These are phyloP conservation scores for Drosophila virilis DNA, from an alignment of 1,140 invertebrate species.

Conservation along the genomic window DNA sequence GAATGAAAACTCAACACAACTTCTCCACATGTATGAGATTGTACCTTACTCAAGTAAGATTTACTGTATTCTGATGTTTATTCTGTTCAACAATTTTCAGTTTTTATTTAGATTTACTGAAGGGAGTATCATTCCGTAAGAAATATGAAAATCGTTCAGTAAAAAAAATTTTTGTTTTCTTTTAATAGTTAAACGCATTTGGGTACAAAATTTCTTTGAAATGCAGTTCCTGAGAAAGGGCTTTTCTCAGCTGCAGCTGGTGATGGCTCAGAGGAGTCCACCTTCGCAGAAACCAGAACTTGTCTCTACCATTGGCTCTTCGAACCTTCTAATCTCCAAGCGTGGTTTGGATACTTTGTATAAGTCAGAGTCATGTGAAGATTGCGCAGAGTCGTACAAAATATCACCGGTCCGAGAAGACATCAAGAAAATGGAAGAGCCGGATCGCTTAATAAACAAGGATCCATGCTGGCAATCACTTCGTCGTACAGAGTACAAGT, in stretches of 20 bases:
- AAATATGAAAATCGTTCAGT: constrained; percentile 31
- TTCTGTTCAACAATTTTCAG: background rate
- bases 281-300: background rate
- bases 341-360: constrained; percentile 27
- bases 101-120: constrained; percentile 6
- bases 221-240: constrained; percentile 11
- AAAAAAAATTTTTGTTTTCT: background rate
- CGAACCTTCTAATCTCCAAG: background rate
- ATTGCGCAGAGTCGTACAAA: constrained; percentile 19
- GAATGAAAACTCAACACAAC: too few species aligned
- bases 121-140: background rate
- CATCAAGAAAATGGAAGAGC: constrained; percentile 1
- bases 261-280: background rate
- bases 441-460: constrained; percentile 7
- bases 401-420: background rate
- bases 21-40: too few species aligned
- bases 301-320: too few species aligned
- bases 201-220: background rate
- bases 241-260: background rate
- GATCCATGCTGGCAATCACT: constrained; percentile 50
- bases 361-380: constrained; percentile 25
- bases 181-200: background rate
- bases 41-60: too few species aligned
- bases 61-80: too few species aligned
- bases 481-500: constrained; percentile 56